Percentiles rank a stretch among this genome's conserved stretches.
Conservation (phyloP, 2,113 vertebrate species). For the Neodontobutis hainanensis region DNA sequence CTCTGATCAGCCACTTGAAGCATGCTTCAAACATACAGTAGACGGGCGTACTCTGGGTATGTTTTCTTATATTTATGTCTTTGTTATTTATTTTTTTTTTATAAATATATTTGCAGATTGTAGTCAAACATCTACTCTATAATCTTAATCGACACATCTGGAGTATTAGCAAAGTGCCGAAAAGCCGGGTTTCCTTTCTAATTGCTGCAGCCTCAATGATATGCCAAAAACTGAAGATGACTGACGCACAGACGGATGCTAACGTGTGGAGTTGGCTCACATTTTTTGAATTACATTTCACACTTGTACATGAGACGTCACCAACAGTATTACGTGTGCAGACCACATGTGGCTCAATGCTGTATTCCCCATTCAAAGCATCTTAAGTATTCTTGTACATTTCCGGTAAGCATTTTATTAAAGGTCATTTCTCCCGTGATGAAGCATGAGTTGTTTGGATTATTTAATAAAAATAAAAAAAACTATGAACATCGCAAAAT, state of each 20-base stretch:
- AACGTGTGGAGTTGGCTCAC: constrained; percentile 57
- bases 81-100: constrained; percentile 87
- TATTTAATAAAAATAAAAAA: constrained; percentile 65
- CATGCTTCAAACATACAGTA: constrained; percentile 86
- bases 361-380: constrained; percentile 69
- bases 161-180: constrained; percentile 68
- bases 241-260: constrained; percentile 44
- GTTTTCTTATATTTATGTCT: constrained; percentile 81
- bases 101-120: constrained; percentile 80
- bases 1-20: constrained; percentile 81
- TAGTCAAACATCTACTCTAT: constrained; percentile 74
- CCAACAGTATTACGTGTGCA: constrained; percentile 73
- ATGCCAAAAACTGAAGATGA: constrained; percentile 54
- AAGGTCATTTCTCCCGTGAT: constrained; percentile 50
- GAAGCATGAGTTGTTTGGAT: constrained; percentile 65
- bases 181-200: constrained; percentile 69
- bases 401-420: constrained; percentile 65
- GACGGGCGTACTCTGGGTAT: constrained; percentile 83
- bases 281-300: constrained; percentile 52
- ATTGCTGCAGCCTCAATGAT: constrained; percentile 69
- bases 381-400: constrained; percentile 74
- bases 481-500: constrained; percentile 32
- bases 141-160: constrained; percentile 52
- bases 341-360: constrained; percentile 66
- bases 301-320: constrained; percentile 73